These are phyloP conservation scores for Taurulus bubalis DNA, from an alignment of 2,113 vertebrate genomes.

Conservation along the genomic window DNA sequence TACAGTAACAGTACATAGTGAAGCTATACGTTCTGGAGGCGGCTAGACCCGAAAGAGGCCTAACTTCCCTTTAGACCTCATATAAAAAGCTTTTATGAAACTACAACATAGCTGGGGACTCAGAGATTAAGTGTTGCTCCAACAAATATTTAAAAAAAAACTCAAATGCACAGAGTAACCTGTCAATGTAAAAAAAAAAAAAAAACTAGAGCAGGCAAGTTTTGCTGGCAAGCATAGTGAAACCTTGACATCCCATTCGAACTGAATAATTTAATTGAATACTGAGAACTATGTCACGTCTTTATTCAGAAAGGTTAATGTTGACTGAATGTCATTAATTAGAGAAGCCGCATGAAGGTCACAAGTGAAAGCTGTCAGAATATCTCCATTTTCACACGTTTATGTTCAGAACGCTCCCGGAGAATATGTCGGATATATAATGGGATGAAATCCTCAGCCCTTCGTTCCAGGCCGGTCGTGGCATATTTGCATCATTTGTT, in stretches of 20 bases:
- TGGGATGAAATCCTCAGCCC: constrained; percentile 6
- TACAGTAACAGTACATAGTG: neutral
- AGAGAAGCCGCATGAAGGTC: constrained; percentile 39
- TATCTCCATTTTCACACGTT: constrained; percentile 23
- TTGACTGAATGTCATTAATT: constrained; percentile 50
- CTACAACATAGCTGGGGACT: neutral
- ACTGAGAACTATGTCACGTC: constrained; percentile 36
- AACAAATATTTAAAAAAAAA: neutral
- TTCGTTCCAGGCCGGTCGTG: constrained; percentile 17
- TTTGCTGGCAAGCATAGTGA: neutral
- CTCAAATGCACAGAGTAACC: neutral
- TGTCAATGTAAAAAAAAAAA: neutral
- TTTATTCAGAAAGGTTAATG: constrained; percentile 53
- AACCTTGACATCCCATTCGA: constrained; percentile 7
- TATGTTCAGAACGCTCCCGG: constrained; percentile 18
- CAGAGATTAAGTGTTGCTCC: neutral
- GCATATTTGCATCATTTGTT: neutral
- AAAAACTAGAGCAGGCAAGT: constrained; percentile 10
- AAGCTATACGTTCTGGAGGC: neutral
- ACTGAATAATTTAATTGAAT: constrained; percentile 36
- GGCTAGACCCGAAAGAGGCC: neutral
- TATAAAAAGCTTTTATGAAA: constrained; percentile 6
- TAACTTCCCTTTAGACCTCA: neutral
- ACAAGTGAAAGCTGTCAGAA: constrained; percentile 44
- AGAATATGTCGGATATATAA: constrained; percentile 4